Conservation (phyloP, 2,888 invertebrate genomes). For the Yponomeuta cagnagella region DNA sequence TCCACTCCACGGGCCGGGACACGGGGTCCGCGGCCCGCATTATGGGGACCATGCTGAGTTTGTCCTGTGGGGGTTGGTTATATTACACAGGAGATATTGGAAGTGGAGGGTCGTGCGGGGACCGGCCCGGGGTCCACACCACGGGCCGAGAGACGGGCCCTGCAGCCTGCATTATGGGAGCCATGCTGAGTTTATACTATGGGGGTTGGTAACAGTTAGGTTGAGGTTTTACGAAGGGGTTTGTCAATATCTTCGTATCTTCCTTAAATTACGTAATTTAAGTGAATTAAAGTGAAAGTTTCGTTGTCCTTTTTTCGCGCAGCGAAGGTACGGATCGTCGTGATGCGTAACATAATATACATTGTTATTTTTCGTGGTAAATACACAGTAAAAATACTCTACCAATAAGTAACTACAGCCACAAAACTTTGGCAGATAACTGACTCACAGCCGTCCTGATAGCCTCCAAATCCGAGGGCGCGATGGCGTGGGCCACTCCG, state of each 20-base stretch:
- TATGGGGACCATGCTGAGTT: conserved; percentile 83
- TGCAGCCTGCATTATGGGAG: conserved; percentile 81
- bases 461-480: conserved; percentile 93
- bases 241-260: no score
- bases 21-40: conserved; percentile 85
- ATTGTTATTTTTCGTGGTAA: background rate
- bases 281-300: no score
- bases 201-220: background rate
- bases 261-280: no score
- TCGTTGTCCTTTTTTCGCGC: no score
- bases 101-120: conserved; percentile 86
- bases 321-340: no score
- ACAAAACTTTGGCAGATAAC: conserved; percentile 78
- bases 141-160: conserved; percentile 83
- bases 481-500: conserved; percentile 96
- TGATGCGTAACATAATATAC: no score
- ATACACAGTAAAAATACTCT: no score
- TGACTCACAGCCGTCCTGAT: conserved; percentile 93
- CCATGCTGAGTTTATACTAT: conserved; percentile 78
- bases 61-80: conserved; percentile 58
- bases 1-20: conserved; percentile 88
- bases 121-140: no score
- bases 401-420: no score
- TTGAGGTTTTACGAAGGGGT: no score
- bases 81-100: background rate